Evolutionary conservation across 2,113 vertebrate genomes (phyloP).

Genomic region (Myocastor coypus): DNA sequence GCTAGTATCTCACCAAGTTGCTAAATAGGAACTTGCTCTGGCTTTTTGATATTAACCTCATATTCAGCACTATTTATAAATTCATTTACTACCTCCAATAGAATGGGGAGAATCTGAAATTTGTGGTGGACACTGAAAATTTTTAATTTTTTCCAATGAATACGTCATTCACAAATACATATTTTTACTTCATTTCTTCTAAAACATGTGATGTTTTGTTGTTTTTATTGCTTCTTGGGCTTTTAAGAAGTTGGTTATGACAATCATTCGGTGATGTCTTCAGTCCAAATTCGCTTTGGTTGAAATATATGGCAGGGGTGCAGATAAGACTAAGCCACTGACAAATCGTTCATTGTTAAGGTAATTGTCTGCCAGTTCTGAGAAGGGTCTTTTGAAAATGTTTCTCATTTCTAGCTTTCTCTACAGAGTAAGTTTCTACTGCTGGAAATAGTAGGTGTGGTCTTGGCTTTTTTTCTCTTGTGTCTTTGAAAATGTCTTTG

Average conservation of each 20-base stretch:
- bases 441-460: background rate
- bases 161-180: background rate
- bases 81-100: background rate
- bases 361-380: background rate
- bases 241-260: background rate
- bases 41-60: background rate
- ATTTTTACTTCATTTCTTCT: background rate
- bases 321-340: background rate
- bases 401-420: background rate
- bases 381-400: background rate
- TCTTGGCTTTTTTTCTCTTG: background rate
- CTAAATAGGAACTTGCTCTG: background rate
- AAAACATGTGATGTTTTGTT: background rate
- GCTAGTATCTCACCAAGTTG: background rate
- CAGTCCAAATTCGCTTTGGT: background rate
- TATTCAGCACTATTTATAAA: background rate
- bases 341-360: background rate
- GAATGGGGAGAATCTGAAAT: background rate
- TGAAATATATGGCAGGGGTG: background rate
- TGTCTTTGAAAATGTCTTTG: background rate
- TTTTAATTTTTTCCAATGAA: background rate
- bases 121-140: background rate
- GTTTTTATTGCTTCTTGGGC: slow-evolving; percentile 19
- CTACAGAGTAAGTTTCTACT: background rate
- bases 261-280: background rate